Base-by-base conservation (phyloP, 2,113 vertebrate genomes). In the Pomatorhinus ruficollis region DNA sequence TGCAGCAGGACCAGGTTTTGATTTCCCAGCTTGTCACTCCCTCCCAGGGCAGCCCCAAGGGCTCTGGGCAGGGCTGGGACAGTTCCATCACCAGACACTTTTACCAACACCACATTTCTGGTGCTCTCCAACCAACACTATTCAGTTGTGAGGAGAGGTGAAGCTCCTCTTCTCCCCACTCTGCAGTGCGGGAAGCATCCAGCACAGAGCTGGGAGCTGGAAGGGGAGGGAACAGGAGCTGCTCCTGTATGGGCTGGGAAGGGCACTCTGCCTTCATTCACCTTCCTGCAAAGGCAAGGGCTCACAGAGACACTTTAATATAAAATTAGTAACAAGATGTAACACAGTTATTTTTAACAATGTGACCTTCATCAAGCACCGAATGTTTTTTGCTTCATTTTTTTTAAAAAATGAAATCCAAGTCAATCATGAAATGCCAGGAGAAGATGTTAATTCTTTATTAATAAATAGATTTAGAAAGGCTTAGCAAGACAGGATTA, bases 361-460 rank as follows among this genome's bases (percentile, higher is more conserved):
- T 61, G 60, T 92, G 76, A 81, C 92, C 90, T 92, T 93, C 79
- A 86, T 74, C 85, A 78, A 52, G 79, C 27, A 11, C 4, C 0
- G 14, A 77, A 71, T 12, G 3, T 21, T 90, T 87, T 90, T 83
- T 93, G 59, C 64, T 81, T 71, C 31, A 7, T 77, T 91, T 90
- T 83, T 80, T 80, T 90, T 74, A 49, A 60, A 64, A 77, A 96
- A 85, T 75, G 65, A 93, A 90, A 91, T 84, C 24, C 83, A 83
- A 96, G 83, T 90, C 88, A 89, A 61, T 89, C 52, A 49, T 25
- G 9, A 88, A 83, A 78, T 70, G 76, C 90, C 81, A 66, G 56
- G 39, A 91, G 77, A 86, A 40, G 60, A 75, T 66, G 52, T 87
- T 92, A 96, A 87, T 85, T 90, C 89, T 96, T 97, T 96, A 96